These are phyloP conservation scores for Lasioglossum morio DNA, from an alignment of 2,888 invertebrate species.

Conservation along the genomic window DNA sequence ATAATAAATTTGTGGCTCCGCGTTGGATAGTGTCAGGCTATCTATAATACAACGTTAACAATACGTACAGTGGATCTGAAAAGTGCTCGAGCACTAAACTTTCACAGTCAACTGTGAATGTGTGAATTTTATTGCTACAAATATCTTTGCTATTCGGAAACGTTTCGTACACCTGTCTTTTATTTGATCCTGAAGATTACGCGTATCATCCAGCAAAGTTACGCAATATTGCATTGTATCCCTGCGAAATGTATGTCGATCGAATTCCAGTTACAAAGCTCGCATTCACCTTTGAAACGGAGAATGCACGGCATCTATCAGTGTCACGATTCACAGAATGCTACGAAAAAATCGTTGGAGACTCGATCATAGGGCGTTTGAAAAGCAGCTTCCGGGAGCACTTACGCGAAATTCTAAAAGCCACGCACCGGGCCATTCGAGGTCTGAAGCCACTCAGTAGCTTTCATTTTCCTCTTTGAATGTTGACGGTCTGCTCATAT, in stretches of 20 bases:
- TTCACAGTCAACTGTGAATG: no score
- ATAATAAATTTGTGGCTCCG: not conserved
- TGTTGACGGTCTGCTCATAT: not conserved
- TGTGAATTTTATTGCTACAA: not conserved
- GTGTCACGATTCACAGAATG: not conserved
- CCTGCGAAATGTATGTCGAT: not conserved
- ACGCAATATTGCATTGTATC: not conserved
- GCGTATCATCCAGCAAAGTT: not conserved
- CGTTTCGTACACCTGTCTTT: not conserved
- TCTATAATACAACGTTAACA: not conserved
- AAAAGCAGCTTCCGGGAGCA: not conserved
- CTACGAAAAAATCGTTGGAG: not conserved
- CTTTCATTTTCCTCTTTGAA: not conserved
- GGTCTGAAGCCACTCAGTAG: not conserved
- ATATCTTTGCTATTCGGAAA: not conserved
- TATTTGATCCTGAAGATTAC: not conserved
- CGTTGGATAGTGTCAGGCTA: not conserved
- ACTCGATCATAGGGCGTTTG: not conserved
- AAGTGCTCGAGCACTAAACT: no score
- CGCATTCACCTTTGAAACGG: not conserved
- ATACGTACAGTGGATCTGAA: no score
- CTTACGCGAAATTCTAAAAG: not conserved
- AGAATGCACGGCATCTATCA: constrained; percentile 8
- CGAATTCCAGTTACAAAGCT: not conserved
- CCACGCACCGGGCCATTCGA: not conserved